Base-by-base conservation (phyloP, 2,888 invertebrate species). In the Gibbula magus region DNA sequence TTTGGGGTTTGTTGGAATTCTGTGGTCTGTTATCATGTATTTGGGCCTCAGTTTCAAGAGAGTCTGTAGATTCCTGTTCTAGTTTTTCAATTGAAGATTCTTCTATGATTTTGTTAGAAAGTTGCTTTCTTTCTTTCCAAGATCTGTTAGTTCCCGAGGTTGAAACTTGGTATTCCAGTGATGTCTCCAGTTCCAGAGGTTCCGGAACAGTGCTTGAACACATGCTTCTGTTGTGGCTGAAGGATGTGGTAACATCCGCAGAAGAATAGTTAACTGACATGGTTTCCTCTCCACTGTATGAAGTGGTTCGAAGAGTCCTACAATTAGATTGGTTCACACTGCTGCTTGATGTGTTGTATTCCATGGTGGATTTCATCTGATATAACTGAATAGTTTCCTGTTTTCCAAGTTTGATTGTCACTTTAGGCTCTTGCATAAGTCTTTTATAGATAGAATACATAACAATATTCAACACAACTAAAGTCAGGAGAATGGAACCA, bases 391-490 rank as follows among this genome's bases (percentile, higher is more conserved):
- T 79, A 56, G 75, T 70, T 18, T 76, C 75, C 35, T 67, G 76
- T 20, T 79, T 78, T 52, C 76, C 76, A 2, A 29, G 56, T 10
- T 70, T 53, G 10, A 51, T 29, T 54, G n/a, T 20, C 18, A 22
- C 18, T 3, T 39, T 20, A 39, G n/a, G 51, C 32, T 51, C 67
- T n/a, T 29, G 76, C 70, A 20, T 76, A 53, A 10, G 54, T 54
- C 16, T 29, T 54, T 45, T 73, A 76, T 81, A 81, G 13, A 81
- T 16, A 25, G 45, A 39, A 75, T 66, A 79, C 56, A 82, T 51
- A 18, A 61, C 70, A 8, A 82, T 20, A 70, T 82, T 82, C 52
- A 75, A 16, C 35, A 70, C 54, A 10, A 82, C 39, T 32, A 82
- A 32, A 1, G 75, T 32, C 4, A 77, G 3, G 18, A 82, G 20